A percentile compares a stretch with the other conserved stretches of the same genome.
phyloP scores from a whole-genome alignment of 2,797 vertebrate genomes.

The Allobates femoralis region DNA sequence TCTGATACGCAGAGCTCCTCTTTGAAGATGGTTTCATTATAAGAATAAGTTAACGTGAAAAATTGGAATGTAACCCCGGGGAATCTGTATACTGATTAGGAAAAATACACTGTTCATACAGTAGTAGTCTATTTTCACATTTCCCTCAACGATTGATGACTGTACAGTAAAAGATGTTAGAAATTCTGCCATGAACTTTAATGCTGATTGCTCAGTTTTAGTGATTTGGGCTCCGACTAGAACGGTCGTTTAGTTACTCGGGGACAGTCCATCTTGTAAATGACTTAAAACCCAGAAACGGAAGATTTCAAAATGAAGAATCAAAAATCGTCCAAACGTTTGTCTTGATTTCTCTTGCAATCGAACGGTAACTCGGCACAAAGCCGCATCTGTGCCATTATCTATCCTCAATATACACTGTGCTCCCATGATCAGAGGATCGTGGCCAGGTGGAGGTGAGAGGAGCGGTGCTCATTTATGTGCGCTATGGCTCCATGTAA shows the following conservation, averaged over 20 bases:
- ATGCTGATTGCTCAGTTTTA: neutral
- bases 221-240: conserved; percentile 1
- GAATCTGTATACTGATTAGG: conserved; percentile 23
- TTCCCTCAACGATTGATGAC: neutral
- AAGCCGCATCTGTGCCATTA: neutral
- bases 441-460: too few species aligned
- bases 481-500: too few species aligned
- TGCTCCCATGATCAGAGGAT: too few species aligned
- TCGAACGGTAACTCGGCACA: neutral
- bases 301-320: neutral
- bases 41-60: conserved; percentile 9
- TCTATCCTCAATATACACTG: neutral
- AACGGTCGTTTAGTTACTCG: neutral
- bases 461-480: too few species aligned
- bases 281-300: neutral
- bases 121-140: neutral
- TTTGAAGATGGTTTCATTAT: conserved; percentile 48
- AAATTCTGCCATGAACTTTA: neutral
- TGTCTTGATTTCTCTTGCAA: neutral
- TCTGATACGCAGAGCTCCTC: conserved; percentile 34
- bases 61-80: conserved; percentile 23
- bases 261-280: neutral
- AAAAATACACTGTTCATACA: conserved; percentile 8
- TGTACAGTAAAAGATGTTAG: neutral
- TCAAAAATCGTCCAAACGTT: neutral